Percentiles rank a stretch among this genome's conserved stretches.
phyloP scores from a whole-genome alignment of 2,797 vertebrate species.

The Coracias cyanogaster region DNA sequence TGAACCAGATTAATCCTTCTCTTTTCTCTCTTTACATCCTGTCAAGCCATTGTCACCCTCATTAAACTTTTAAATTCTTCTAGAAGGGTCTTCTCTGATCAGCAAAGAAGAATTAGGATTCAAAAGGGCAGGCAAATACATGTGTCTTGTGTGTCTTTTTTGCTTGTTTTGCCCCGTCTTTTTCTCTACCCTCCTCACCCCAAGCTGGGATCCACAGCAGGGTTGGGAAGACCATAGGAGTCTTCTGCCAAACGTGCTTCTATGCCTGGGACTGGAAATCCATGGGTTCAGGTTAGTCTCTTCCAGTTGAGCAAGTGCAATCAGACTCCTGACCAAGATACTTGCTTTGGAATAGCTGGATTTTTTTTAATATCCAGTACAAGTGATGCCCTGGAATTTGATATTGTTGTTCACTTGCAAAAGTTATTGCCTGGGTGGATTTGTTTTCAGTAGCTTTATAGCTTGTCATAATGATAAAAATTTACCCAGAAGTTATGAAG shows the following conservation, averaged over 20 bases:
- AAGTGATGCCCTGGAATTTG: neutral
- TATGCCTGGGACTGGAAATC: neutral
- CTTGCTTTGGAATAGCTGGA: neutral
- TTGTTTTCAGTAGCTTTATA: neutral
- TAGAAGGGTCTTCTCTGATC: neutral
- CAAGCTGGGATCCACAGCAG: neutral
- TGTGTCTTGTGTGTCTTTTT: accelerated
- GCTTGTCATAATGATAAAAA: neutral
- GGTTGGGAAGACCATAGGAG: neutral
- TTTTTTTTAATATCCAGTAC: neutral
- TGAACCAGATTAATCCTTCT: neutral
- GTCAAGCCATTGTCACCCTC: neutral
- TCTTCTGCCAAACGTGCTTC: accelerated
- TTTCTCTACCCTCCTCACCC: neutral
- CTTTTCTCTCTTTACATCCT: accelerated
- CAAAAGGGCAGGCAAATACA: neutral
- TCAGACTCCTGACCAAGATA: neutral
- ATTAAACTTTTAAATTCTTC: neutral
- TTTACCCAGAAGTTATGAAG: neutral
- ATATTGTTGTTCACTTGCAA: neutral
- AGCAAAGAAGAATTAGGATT: neutral
- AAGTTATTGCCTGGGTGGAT: neutral
- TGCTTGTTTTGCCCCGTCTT: neutral
- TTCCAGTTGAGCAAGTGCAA: neutral
- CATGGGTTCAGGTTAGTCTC: neutral